Evolutionary conservation across 2,797 vertebrate species (phyloP).

Genomic region (Gallinago stenura): DNA sequence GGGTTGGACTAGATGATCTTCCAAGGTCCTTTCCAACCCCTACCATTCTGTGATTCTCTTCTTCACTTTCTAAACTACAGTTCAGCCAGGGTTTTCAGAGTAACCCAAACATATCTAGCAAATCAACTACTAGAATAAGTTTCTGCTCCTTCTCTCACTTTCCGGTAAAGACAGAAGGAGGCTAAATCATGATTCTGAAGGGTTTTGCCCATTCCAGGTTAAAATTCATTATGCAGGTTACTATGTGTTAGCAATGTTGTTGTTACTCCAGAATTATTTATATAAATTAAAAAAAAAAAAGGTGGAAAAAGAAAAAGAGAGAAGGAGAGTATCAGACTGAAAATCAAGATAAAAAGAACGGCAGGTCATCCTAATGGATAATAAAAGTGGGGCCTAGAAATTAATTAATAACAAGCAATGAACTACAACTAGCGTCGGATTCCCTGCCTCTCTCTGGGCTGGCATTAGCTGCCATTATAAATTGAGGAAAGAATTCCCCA

Average conservation of each 20-base stretch:
- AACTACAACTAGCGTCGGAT: conserved; percentile 29
- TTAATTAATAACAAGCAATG: conserved; percentile 31
- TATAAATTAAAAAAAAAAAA: neutral
- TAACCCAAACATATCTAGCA: neutral
- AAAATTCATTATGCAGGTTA: neutral
- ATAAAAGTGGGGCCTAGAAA: neutral
- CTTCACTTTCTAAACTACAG: neutral
- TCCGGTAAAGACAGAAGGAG: neutral
- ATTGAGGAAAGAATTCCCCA: conserved; percentile 76
- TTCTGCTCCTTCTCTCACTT: conserved; percentile 20
- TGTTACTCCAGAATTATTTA: neutral
- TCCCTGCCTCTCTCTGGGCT: conserved; percentile 60
- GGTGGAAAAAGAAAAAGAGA: neutral
- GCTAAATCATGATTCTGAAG: neutral
- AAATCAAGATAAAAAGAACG: neutral
- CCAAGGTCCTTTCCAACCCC: neutral
- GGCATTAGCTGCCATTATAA: conserved; percentile 73
- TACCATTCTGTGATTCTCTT: neutral
- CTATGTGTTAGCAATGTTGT: neutral
- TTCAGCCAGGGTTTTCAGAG: neutral
- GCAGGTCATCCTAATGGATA: neutral
- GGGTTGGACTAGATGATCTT: neutral
- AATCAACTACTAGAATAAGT: conserved; percentile 27
- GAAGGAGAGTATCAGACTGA: neutral
- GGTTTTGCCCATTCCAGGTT: neutral